A percentile compares a stretch with the other conserved stretches of the same genome.
Conservation (phyloP, 2,113 vertebrate genomes). For the Penelope pileata region DNA sequence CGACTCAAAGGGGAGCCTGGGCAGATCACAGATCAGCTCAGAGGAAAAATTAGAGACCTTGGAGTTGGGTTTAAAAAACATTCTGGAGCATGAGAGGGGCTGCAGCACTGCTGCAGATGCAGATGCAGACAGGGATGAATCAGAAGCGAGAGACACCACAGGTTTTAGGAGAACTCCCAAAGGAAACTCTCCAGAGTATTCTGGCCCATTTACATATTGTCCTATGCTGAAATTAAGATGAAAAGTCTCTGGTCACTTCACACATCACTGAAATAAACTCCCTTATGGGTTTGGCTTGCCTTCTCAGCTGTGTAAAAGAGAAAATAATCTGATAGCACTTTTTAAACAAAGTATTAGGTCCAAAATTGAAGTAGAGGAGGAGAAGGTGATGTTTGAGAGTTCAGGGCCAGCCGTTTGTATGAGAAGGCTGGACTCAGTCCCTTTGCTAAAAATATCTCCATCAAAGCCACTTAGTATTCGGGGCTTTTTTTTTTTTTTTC, state of each 20-base stretch:
- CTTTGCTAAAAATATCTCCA: neutral
- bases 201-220: slow-evolving; percentile 17
- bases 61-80: neutral
- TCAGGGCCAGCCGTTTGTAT: neutral
- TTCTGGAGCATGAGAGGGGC: neutral
- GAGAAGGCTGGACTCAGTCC: neutral
- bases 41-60: neutral
- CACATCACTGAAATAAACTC: neutral
- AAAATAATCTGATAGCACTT: neutral
- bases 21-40: neutral
- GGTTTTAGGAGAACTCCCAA: neutral
- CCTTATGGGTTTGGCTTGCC: neutral
- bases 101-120: neutral
- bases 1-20: neutral
- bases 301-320: slow-evolving; percentile 1
- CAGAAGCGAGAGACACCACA: slow-evolving; percentile 3
- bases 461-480: neutral
- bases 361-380: neutral
- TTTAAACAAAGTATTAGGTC: neutral
- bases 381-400: neutral
- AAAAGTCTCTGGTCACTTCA: neutral
- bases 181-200: neutral
- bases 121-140: neutral
- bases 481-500: neutral
- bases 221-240: neutral